phyloP scores from a whole-genome alignment of 2,888 invertebrate genomes.

The Anthrax anthrax region DNA sequence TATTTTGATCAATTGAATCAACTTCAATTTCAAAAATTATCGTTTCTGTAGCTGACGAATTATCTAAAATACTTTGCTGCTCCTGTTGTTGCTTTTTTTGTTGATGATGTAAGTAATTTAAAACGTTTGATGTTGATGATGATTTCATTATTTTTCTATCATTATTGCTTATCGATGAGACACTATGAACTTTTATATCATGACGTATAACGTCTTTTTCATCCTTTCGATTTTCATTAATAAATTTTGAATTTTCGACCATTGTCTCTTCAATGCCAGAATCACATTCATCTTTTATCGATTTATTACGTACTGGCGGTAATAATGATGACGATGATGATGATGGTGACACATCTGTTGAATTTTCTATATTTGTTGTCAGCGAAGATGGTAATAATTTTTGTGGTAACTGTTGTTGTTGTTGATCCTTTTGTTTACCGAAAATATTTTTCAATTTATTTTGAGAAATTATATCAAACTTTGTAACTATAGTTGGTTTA shows the following conservation, averaged over 20 bases:
- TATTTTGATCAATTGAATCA: conserved; percentile 4
- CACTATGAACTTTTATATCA: not conserved
- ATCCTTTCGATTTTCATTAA: not conserved
- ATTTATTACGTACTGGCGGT: not conserved
- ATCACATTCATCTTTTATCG: conserved; percentile 6
- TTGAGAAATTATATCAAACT: no score
- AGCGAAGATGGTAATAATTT: not conserved
- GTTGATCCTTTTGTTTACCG: not conserved
- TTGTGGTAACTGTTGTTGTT: not conserved
- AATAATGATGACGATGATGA: not conserved
- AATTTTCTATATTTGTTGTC: not conserved
- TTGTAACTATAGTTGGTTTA: no score
- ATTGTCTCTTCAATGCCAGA: not conserved
- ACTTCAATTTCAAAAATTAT: conserved; percentile 10
- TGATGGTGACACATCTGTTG: not conserved
- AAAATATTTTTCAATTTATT: no score
- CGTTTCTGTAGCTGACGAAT: not conserved
- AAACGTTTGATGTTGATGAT: not conserved
- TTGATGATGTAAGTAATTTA: not conserved
- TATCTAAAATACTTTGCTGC: not conserved
- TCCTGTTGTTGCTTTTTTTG: not conserved
- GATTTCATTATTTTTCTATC: not conserved
- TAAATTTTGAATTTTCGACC: not conserved
- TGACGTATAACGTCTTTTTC: not conserved
- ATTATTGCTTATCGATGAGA: no score